These are phyloP conservation scores for Acanthacorydalis orientalis DNA, from an alignment of 2,888 invertebrate genomes.

Conservation along the genomic window DNA sequence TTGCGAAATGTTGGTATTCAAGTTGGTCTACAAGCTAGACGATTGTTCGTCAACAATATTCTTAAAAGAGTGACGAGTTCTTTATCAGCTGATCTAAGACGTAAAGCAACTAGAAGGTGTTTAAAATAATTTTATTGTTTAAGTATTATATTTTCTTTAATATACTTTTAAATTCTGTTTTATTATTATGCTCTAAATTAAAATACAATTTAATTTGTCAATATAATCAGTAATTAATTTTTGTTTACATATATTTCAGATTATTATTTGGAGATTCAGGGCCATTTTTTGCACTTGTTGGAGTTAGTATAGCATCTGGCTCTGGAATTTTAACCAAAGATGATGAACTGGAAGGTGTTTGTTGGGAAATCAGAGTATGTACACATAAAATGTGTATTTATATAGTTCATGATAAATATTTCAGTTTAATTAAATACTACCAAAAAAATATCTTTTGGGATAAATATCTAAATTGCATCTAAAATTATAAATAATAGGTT, in stretches of 20 bases:
- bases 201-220: background rate
- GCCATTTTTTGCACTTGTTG: conserved; percentile 58
- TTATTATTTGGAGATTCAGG: conserved; percentile 51
- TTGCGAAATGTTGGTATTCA: conserved; percentile 30
- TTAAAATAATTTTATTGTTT: too few species aligned
- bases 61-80: conserved; percentile 49
- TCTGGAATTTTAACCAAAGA: conserved; percentile 57
- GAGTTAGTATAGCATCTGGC: conserved; percentile 55
- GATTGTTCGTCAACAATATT: conserved; percentile 51
- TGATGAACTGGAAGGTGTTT: conserved; percentile 60
- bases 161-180: too few species aligned
- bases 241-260: conserved; percentile 15
- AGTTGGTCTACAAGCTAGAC: conserved; percentile 42
- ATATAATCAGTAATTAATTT: background rate
- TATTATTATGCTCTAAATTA: background rate
- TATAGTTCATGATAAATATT: background rate
- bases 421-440: too few species aligned
- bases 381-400: background rate
- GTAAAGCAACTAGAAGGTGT: conserved; percentile 40
- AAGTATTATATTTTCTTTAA: too few species aligned
- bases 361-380: conserved; percentile 56
- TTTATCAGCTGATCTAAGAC: conserved; percentile 42
- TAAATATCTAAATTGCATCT: too few species aligned
- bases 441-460: too few species aligned
- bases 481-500: too few species aligned